Percentiles rank a stretch among this genome's conserved stretches.
Conservation (phyloP, 2,888 invertebrate species). For the Rhorus exstirpatorius region DNA sequence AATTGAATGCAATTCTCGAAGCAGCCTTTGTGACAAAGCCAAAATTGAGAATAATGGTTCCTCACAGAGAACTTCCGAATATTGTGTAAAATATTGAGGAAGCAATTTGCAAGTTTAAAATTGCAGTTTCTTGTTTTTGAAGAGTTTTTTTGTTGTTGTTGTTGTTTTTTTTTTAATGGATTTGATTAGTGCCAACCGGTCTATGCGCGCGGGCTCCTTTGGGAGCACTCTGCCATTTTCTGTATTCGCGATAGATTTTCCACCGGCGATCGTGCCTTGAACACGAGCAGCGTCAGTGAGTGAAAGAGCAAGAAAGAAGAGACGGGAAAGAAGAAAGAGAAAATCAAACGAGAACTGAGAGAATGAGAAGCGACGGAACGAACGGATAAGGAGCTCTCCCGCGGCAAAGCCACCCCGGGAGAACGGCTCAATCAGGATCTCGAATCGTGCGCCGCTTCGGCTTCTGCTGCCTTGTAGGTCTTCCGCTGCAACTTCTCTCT, state of each 20-base stretch:
- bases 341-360: conserved; percentile 31
- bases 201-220: conserved; percentile 10
- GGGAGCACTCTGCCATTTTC: conserved; percentile 16
- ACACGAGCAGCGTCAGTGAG: conserved; percentile 38
- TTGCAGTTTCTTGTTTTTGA: too few species aligned
- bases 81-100: too few species aligned
- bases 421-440: conserved; percentile 71
- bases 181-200: conserved; percentile 3
- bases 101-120: too few species aligned
- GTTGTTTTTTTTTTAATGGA: background rate
- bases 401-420: conserved; percentile 66
- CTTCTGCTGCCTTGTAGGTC: conserved; percentile 62
- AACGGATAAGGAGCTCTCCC: conserved; percentile 69
- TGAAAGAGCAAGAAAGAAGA: conserved; percentile 40
- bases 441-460: conserved; percentile 69
- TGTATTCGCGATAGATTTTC: conserved; percentile 43
- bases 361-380: conserved; percentile 65
- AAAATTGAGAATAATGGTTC: too few species aligned
- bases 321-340: conserved; percentile 7
- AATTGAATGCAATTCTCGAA: too few species aligned
- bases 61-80: too few species aligned
- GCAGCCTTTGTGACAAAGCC: too few species aligned
- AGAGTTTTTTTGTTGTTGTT: too few species aligned
- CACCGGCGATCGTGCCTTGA: conserved; percentile 24
- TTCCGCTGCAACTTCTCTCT: conserved; percentile 59